Conservation (phyloP, 2,113 vertebrate species). For the Passer montanus region DNA sequence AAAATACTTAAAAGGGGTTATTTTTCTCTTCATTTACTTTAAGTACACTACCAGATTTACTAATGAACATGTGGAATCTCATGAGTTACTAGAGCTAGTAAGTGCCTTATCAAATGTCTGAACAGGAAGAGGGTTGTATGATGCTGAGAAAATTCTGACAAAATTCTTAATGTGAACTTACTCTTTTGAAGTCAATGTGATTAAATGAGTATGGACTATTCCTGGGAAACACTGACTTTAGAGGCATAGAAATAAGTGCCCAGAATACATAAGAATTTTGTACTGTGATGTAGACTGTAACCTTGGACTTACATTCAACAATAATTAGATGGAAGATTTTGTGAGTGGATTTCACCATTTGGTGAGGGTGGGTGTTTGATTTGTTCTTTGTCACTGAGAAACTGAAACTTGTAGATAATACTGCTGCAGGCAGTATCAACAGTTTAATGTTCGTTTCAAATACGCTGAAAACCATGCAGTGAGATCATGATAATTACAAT, state of each 20-base stretch:
- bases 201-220: background rate
- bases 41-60: background rate
- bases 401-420: background rate
- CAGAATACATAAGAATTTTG: background rate
- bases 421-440: background rate
- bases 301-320: background rate
- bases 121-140: background rate
- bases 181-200: background rate
- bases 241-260: background rate
- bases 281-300: background rate
- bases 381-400: background rate
- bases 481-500: background rate
- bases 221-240: background rate
- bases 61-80: background rate
- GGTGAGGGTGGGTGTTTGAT: accelerated
- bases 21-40: background rate
- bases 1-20: background rate
- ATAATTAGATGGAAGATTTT: background rate
- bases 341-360: background rate
- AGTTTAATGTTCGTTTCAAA: background rate
- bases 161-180: background rate
- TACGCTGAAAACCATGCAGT: background rate
- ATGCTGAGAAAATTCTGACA: background rate
- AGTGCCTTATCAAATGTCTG: background rate
- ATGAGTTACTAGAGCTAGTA: background rate